Conservation (phyloP, 2,113 vertebrate species). For the Rhabdornis inornatus region DNA sequence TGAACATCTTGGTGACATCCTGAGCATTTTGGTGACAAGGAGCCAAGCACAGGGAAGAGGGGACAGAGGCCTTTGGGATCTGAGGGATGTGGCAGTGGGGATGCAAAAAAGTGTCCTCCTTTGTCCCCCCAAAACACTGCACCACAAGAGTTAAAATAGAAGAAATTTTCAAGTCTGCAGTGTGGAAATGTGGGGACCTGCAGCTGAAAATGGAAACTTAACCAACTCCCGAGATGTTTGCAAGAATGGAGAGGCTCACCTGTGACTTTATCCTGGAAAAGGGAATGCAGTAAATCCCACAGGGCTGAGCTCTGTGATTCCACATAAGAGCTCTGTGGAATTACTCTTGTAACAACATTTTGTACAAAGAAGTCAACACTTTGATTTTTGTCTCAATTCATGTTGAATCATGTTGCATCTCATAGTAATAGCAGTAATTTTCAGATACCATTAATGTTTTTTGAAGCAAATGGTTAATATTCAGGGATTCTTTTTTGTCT, state of each 20-base stretch:
- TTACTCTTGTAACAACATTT: neutral
- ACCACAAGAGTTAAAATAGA: neutral
- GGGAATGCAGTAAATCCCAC: neutral
- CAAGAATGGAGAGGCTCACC: neutral
- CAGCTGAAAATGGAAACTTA: neutral
- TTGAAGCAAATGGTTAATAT: neutral
- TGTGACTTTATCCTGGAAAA: neutral
- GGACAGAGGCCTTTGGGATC: neutral
- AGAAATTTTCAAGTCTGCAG: neutral
- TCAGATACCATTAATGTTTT: neutral
- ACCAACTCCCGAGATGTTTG: neutral
- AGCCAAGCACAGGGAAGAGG: neutral
- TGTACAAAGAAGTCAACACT: neutral
- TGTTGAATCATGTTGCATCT: neutral
- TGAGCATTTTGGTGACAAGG: rapidly evolving
- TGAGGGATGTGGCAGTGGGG: neutral
- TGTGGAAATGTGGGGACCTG: neutral
- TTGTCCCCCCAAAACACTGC: neutral
- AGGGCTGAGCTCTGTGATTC: neutral
- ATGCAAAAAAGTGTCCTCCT: neutral
- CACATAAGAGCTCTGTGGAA: neutral
- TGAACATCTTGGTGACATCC: neutral
- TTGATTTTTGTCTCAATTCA: neutral
- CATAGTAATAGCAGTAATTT: neutral
- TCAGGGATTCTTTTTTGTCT: neutral